Conservation (phyloP, 2,888 invertebrate species). For the Germaria angustata region DNA sequence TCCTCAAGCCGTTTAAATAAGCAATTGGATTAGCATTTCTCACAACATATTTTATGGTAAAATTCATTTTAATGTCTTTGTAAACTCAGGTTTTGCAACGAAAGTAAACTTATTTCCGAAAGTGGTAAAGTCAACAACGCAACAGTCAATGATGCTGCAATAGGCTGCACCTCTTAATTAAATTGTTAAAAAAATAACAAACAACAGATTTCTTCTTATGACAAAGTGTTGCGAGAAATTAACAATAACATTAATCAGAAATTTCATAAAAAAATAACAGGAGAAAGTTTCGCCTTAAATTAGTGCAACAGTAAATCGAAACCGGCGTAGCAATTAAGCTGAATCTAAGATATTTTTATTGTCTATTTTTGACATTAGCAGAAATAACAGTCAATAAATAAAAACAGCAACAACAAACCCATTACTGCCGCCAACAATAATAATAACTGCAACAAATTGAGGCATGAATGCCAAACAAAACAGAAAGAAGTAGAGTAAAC, state of each 20-base stretch:
- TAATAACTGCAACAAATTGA: slow-evolving; percentile 44
- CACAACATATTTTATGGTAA: no score
- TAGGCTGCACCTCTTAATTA: neutral
- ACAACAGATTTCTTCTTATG: neutral
- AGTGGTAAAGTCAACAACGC: neutral
- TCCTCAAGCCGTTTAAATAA: no score
- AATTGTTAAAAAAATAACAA: neutral
- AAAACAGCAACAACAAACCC: neutral
- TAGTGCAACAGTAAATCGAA: neutral
- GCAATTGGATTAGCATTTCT: no score
- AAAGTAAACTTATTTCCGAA: neutral
- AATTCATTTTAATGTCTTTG: no score
- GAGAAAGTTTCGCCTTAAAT: slow-evolving; percentile 54
- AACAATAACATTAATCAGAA: slow-evolving; percentile 44
- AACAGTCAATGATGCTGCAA: neutral
- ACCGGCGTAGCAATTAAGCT: slow-evolving; percentile 56
- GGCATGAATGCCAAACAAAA: slow-evolving; percentile 28
- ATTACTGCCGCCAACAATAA: slow-evolving; percentile 19
- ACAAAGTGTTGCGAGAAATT: slow-evolving; percentile 10
- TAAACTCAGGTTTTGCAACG: neutral
- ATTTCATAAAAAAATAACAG: slow-evolving; percentile 15
- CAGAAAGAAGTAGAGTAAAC: slow-evolving; percentile 50
- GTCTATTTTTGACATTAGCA: slow-evolving; percentile 38
- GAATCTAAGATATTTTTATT: slow-evolving; percentile 32
- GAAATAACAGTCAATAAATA: slow-evolving; percentile 16